Base-by-base conservation (phyloP, 2,113 vertebrate species). In the Malurus cyaneus region DNA sequence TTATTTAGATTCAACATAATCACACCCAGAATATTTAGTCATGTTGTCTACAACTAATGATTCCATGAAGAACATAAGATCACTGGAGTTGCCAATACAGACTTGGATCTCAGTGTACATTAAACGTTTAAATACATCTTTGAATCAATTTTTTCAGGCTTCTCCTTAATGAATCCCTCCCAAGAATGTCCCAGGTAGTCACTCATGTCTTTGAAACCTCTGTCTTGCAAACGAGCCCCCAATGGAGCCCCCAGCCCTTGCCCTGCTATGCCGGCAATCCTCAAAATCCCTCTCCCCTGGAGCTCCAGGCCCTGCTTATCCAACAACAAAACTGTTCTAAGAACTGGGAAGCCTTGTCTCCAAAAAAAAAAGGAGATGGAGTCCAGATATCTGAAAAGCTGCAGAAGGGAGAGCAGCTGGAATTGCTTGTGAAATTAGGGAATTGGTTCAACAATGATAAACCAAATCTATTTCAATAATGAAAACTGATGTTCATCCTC, bases 221-320 rank as follows among this genome's bases (percentile, higher is more conserved):
- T 57, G 34, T 31, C 64, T 52, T 53, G 23, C 28, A 64, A 24
- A 76, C 36, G 10, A 34, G 21, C 5, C 29, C 21, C 7, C 25
- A 21, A 2, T 57, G n/a, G 53, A 61, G 21, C 29, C 44, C 39
- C 8, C 16, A 17, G 25, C 11, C 29, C 31, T 32, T 31, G 39
- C 64, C 53, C 67, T 50, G 49, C 39, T 12, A 0, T 23, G 47
- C 29, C 6, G 3, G 31, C 53, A 44, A 28, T n/a, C 82, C 76
- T 42, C 62, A 52, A 23, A 23, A 11, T 47, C 52, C 52, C 0
- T 1, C 20, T 62, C 12, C 18, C 17, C 1, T 0, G 19, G 29
- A 82, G 20, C 56, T 77, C 64, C 50, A 34, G 24, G 29, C 14
- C 39, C 61, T 36, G 34, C 20, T 53, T 46, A 32, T 42, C 57